A percentile compares a stretch with the other conserved stretches of the same genome.
Evolutionary conservation across 2,888 invertebrate species (phyloP).

Genomic region (Catotricha subobsoleta): DNA sequence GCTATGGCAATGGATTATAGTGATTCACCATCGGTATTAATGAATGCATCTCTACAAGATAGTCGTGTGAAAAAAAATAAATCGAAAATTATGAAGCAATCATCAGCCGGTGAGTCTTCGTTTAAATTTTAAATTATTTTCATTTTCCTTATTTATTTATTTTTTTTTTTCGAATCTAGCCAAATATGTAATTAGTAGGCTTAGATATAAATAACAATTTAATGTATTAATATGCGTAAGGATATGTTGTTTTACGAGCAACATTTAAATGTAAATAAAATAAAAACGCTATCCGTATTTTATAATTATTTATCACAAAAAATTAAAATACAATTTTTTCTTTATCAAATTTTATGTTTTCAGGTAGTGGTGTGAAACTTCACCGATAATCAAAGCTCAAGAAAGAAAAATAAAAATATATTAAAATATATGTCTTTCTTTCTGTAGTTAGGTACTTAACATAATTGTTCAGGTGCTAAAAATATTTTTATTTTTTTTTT

Average conservation of each 20-base stretch:
- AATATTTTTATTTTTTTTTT: no score
- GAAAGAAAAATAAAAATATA: no score
- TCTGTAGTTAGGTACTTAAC: no score
- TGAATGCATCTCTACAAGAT: conserved; percentile 16
- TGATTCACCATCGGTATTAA: conserved; percentile 29
- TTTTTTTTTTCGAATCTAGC: background rate
- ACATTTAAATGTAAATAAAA: no score
- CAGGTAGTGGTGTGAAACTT: conserved; percentile 2
- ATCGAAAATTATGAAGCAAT: conserved; percentile 22
- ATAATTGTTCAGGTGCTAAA: no score
- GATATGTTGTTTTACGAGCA: no score
- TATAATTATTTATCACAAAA: no score
- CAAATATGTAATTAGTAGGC: background rate
- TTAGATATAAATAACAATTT: no score
- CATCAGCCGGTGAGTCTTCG: conserved; percentile 15
- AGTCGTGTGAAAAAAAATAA: conserved; percentile 26
- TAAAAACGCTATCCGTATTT: no score
- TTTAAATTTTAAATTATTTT: conserved; percentile 3
- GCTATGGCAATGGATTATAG: conserved; percentile 58
- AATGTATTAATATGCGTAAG: no score
- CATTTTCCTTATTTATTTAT: background rate
- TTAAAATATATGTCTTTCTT: no score
- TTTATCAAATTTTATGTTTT: background rate
- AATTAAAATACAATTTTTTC: no score
- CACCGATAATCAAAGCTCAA: conserved; percentile 2